These are phyloP conservation scores for Pardalotus punctatus DNA, from an alignment of 2,113 vertebrate genomes.

Conservation along the genomic window DNA sequence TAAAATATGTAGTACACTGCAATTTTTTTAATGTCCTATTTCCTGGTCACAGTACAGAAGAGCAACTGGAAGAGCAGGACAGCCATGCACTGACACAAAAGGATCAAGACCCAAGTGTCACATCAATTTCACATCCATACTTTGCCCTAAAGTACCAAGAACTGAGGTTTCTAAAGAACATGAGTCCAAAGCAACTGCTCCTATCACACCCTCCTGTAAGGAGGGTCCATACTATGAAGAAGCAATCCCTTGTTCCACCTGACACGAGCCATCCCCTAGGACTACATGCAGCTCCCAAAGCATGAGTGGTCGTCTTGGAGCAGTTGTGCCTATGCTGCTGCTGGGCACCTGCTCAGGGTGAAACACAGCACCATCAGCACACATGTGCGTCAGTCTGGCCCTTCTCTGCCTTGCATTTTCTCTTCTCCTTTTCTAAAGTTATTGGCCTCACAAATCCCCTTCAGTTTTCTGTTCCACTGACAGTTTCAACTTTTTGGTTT, in stretches of 20 bases:
- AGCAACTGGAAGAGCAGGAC: neutral
- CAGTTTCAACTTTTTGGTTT: neutral
- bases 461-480: neutral
- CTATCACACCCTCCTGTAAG: neutral
- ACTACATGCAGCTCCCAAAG: fast-evolving
- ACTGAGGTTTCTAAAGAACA: neutral
- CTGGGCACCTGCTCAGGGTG: fast-evolving
- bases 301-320: fast-evolving
- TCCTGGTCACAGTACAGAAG: neutral
- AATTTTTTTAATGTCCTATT: neutral
- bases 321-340: neutral
- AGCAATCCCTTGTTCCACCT: neutral
- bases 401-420: neutral
- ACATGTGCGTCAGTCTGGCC: neutral
- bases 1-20: neutral
- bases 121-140: neutral
- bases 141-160: neutral
- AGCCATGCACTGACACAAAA: neutral
- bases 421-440: neutral
- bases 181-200: fast-evolving
- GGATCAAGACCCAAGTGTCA: neutral
- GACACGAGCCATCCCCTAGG: fast-evolving
- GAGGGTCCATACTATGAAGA: fast-evolving
- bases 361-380: neutral
- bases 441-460: fast-evolving